Conservation (phyloP, 1,140 invertebrate species). For the Drosophila truncata region DNA sequence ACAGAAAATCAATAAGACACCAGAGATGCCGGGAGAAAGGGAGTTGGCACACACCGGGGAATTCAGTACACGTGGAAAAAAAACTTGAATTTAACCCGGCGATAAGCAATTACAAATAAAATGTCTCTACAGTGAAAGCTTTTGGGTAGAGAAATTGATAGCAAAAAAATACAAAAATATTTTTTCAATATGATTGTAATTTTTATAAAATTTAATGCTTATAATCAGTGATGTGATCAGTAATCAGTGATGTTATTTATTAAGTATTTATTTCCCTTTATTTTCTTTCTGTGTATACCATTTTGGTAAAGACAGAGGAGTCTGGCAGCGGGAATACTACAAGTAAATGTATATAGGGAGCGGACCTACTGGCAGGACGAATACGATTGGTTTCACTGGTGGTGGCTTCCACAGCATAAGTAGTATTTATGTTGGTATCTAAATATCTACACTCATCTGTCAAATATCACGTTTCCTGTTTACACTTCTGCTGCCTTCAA, state of each 20-base stretch:
- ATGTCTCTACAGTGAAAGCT: too few species aligned
- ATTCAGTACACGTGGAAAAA: background rate
- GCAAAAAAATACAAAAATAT: too few species aligned
- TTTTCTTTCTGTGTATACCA: background rate
- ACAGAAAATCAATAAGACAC: conserved; percentile 77
- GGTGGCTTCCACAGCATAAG: conserved; percentile 58
- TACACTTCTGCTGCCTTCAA: conserved; percentile 57
- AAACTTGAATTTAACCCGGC: background rate
- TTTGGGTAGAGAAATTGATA: too few species aligned
- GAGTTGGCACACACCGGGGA: conserved; percentile 18
- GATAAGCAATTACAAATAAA: too few species aligned
- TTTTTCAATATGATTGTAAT: too few species aligned
- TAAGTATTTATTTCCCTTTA: too few species aligned
- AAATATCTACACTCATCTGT: conserved; percentile 81
- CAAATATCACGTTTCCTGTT: conserved; percentile 82
- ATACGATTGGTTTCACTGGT: conserved; percentile 8
- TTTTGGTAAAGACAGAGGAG: background rate
- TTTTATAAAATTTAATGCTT: too few species aligned
- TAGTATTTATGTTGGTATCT: conserved; percentile 81
- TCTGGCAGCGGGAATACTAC: background rate
- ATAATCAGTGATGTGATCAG: too few species aligned
- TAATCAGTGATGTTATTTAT: too few species aligned
- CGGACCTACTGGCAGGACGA: background rate
- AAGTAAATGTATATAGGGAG: background rate
- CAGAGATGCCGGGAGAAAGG: conserved; percentile 52